phyloP scores from a whole-genome alignment of 2,113 vertebrate species.

The Collichthys lucidus region DNA sequence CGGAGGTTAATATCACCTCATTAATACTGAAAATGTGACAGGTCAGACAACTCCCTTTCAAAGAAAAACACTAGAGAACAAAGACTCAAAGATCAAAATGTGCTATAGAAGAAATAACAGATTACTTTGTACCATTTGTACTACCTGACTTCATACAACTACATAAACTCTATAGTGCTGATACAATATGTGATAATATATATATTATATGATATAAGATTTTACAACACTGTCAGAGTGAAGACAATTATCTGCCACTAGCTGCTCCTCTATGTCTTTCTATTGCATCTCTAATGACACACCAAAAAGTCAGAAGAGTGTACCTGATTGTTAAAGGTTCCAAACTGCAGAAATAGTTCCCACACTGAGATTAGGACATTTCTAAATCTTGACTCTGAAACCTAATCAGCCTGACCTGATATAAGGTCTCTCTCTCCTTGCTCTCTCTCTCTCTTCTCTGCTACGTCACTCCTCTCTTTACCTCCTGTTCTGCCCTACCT shows the following conservation, averaged over 20 bases:
- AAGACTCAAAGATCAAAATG: neutral
- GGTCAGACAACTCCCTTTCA: neutral
- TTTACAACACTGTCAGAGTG: neutral
- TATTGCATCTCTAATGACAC: neutral
- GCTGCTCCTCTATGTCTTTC: neutral
- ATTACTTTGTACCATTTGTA: neutral
- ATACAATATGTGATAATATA: neutral
- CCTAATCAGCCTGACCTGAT: constrained; percentile 51
- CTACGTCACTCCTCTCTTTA: constrained; percentile 9
- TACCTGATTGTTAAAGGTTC: constrained; percentile 66
- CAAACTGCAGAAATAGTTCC: constrained; percentile 52
- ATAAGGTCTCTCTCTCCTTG: neutral
- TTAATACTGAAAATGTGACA: neutral
- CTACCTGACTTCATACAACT: neutral
- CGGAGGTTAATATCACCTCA: neutral
- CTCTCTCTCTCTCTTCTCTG: constrained; percentile 7
- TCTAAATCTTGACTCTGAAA: constrained; percentile 23
- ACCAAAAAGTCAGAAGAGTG: constrained; percentile 12
- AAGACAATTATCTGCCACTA: neutral
- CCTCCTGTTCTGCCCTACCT: neutral
- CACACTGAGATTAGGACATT: constrained; percentile 51
- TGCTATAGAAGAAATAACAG: neutral
- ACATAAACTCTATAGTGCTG: neutral
- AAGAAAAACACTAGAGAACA: neutral
- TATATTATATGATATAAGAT: neutral